Base-by-base conservation (phyloP, 2,113 vertebrate genomes). In the Pituophis catenifer region DNA sequence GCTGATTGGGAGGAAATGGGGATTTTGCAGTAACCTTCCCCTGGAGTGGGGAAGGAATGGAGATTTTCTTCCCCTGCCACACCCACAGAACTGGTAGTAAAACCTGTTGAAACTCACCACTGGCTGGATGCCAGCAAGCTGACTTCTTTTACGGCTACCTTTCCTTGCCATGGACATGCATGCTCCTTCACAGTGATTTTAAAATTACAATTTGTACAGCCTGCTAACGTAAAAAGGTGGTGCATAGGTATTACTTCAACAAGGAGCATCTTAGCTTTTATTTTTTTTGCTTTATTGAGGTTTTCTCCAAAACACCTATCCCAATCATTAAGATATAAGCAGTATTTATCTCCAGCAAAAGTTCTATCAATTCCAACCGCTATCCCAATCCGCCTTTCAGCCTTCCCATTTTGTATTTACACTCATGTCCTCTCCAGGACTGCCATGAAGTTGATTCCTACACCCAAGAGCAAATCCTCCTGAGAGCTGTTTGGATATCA, bases 401-500 rank as follows among this genome's bases (percentile, higher is more conserved):
- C 2, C 8, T 21, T 19, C 33, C 70, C 70, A 38, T 44, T 81
- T 38, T 92, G 86, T 1, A 0, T 88, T 21, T 70, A 10, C 0
- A n/a, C 85, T 95, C 91, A 62, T 75, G 93, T 0, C 97, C 98
- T 94, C 96, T 95, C 94, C 94, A 1, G 93, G 58, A 86, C 91
- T 98, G 98, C 95, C 97, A 98, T 95, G 98, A 99, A 97, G 97
- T 98, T 94, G 97, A 98, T 91, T 97, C 95, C 92, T 98, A 98
- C 98, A 98, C 98, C 93, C 98, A 98, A 95, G 98, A 98, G 97
- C 97, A 98, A 96, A 97, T 98, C 97, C 98, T 99, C 96, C 99
- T 98, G 89, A 97, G 96, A 94, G 97, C 98, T 91, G 98, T 99
- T 97, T 99, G 98, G 99, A 97, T 99, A 96, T 98, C 99, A 95